Evolutionary conservation across 2,113 vertebrate genomes (phyloP).

Genomic region (Corynorhinus townsendii): DNA sequence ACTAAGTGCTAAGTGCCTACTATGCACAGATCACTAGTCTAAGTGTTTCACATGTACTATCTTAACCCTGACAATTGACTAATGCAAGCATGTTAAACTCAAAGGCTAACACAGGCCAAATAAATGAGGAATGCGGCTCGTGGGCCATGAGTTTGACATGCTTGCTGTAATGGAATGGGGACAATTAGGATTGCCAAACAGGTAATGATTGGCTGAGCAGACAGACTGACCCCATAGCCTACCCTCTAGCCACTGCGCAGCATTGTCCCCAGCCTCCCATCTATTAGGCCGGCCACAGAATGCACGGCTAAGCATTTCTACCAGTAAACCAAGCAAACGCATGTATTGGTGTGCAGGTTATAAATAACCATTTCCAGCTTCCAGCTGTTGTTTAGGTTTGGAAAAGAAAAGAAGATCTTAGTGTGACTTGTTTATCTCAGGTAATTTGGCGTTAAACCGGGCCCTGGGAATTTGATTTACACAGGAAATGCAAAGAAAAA

Average conservation of each 20-base stretch:
- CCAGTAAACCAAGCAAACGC: neutral
- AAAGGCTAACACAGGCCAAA: too few relatives aligned
- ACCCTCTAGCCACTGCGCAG: neutral
- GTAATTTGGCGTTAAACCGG: conserved; percentile 64
- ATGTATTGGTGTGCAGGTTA: neutral
- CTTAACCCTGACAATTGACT: neutral
- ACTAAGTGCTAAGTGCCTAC: neutral
- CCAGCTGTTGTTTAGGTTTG: conserved; percentile 61
- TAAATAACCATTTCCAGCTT: conserved; percentile 61
- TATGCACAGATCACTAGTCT: neutral
- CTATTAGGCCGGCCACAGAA: neutral
- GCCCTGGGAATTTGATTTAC: conserved; percentile 54
- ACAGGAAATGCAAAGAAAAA: conserved; percentile 48
- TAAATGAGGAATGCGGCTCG: too few relatives aligned
- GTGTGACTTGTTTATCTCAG: conserved; percentile 67
- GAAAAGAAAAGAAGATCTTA: conserved; percentile 48
- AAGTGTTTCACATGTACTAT: fast-evolving
- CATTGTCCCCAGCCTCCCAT: neutral
- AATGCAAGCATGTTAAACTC: too few relatives aligned
- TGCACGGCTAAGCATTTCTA: neutral
- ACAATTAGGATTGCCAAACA: neutral
- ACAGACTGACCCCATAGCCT: neutral
- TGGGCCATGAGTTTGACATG: too few relatives aligned
- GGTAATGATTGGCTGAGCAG: neutral
- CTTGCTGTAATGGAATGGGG: neutral